phyloP scores from a whole-genome alignment of 1,140 invertebrate species.

The Penaeus vannamei region DNA sequence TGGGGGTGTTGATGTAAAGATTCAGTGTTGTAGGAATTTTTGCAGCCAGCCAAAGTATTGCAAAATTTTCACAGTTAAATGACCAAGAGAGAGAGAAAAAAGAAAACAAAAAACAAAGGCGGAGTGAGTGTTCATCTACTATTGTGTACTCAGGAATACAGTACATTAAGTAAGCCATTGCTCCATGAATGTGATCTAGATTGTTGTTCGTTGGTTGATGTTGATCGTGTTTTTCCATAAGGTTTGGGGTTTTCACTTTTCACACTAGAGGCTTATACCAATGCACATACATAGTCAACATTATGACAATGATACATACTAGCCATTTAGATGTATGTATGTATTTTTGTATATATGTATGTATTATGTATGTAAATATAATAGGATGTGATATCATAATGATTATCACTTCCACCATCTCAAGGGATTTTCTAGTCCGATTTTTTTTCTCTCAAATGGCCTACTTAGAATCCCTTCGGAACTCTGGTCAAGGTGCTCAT shows the following conservation, averaged over 20 bases:
- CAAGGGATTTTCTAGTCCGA: conserved; percentile 35
- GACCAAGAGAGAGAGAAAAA: too few relatives aligned
- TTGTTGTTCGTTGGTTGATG: neutral
- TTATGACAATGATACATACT: conserved; percentile 60
- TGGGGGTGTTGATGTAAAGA: too few relatives aligned
- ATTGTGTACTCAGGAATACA: too few relatives aligned
- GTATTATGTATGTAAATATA: conserved; percentile 58
- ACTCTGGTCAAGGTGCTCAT: conserved; percentile 45
- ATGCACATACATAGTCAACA: conserved; percentile 53
- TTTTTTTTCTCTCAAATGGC: conserved; percentile 17
- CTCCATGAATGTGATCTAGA: too few relatives aligned
- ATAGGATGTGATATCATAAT: conserved; percentile 33
- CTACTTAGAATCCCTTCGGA: conserved; percentile 19
- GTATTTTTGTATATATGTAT: conserved; percentile 59
- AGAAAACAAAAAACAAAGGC: too few relatives aligned
- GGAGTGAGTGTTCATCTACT: too few relatives aligned
- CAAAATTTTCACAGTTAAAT: too few relatives aligned
- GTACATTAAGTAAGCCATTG: too few relatives aligned
- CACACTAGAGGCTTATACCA: conserved; percentile 37
- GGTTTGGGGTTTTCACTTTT: conserved; percentile 35
- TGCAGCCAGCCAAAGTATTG: too few relatives aligned
- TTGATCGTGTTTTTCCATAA: conserved; percentile 26
- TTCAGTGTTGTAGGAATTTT: too few relatives aligned
- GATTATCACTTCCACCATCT: conserved; percentile 40
- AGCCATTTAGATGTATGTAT: conserved; percentile 50